Percentiles rank a stretch among this genome's conserved stretches.
Evolutionary conservation across 2,888 invertebrate genomes (phyloP).

Genomic region (Philereme transversata): DNA sequence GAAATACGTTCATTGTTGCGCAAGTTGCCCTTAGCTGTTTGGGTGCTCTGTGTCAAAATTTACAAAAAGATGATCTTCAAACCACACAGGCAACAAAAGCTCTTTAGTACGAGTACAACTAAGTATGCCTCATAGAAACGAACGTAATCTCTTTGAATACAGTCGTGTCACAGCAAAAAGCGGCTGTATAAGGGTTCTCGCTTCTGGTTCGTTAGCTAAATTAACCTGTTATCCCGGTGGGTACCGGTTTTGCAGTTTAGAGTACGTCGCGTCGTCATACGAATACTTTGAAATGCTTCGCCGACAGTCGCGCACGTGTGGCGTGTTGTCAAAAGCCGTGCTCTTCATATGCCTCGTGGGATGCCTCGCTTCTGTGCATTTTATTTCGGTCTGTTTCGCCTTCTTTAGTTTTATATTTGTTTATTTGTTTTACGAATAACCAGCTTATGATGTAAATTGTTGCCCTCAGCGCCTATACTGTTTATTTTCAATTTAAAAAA

Average conservation of each 20-base stretch:
- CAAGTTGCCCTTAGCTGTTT: no score
- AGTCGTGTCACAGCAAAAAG: constrained; percentile 59
- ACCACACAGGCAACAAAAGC: no score
- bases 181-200: constrained; percentile 59
- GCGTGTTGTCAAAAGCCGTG: constrained; percentile 10
- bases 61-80: no score
- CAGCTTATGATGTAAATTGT: no score
- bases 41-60: no score
- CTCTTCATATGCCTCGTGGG: constrained; percentile 10
- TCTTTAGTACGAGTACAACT: no score
- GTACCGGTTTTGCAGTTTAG: constrained; percentile 46
- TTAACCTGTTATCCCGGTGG: constrained; percentile 65
- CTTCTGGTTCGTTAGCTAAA: constrained; percentile 74
- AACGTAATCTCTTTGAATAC: constrained; percentile 49
- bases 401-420: no score
- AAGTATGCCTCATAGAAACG: constrained; percentile 19
- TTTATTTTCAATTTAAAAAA: no score
- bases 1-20: no score
- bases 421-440: no score
- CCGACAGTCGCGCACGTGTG: constrained; percentile 14
- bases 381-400: neutral
- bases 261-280: constrained; percentile 49
- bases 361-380: neutral
- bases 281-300: constrained; percentile 45
- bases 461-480: no score